phyloP scores from a whole-genome alignment of 2,888 invertebrate genomes.

The Flexamia atlantica region DNA sequence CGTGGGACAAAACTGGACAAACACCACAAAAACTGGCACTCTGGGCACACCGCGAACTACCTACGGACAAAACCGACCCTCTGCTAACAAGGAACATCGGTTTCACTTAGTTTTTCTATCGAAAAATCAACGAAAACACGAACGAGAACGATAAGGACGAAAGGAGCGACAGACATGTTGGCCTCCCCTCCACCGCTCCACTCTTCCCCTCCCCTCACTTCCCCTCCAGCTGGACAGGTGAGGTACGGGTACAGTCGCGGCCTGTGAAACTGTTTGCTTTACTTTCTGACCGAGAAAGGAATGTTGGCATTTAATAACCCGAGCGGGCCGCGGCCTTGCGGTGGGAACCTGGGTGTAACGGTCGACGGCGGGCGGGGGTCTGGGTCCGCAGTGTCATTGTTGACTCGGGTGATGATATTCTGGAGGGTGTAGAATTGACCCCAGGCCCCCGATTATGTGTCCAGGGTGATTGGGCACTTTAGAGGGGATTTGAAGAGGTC shows the following conservation, averaged over 20 bases:
- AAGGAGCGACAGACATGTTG: constrained; percentile 48
- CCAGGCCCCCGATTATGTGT: no score
- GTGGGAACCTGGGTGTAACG: constrained; percentile 14
- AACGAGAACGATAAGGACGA: constrained; percentile 21
- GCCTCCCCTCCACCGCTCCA: constrained; percentile 33
- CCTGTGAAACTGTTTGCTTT: constrained; percentile 48
- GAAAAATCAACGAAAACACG: constrained; percentile 37
- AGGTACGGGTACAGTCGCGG: constrained; percentile 46
- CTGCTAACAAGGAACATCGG: constrained; percentile 16
- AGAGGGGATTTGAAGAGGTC: no score
- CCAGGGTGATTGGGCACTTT: no score
- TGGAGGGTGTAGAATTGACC: no score
- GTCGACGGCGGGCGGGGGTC: not conserved
- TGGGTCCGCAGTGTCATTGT: no score
- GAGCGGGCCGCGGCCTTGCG: not conserved
- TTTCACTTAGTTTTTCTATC: not conserved
- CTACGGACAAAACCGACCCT: not conserved
- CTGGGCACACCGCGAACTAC: not conserved
- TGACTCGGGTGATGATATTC: no score
- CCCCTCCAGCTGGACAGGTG: constrained; percentile 41
- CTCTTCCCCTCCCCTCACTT: not conserved
- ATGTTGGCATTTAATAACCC: constrained; percentile 51
- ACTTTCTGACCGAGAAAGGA: constrained; percentile 58
- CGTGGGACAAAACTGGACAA: not conserved
- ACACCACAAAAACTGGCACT: not conserved